Conservation (phyloP, 2,888 invertebrate species). For the Falcaria lacertinaria region DNA sequence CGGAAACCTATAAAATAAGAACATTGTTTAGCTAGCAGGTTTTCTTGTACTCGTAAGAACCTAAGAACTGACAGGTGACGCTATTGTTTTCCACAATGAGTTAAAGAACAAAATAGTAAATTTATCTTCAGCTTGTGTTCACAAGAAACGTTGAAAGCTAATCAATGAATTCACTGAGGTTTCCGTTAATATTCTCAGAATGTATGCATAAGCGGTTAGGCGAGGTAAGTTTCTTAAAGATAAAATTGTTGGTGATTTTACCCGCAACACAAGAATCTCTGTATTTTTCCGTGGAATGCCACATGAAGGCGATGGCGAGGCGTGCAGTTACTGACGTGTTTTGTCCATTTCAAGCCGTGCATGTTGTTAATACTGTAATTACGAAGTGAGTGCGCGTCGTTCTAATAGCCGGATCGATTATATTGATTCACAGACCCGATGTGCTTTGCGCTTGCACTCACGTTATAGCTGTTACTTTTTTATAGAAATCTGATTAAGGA, state of each 20-base stretch:
- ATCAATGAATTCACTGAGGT: conserved; percentile 35
- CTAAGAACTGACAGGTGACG: no score
- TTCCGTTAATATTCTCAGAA: conserved; percentile 40
- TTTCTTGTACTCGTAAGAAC: no score
- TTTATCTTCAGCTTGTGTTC: conserved; percentile 9
- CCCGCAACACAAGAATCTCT: conserved; percentile 28
- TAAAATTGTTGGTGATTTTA: conserved; percentile 31
- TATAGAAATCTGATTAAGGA: conserved; percentile 7
- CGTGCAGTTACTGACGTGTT: conserved; percentile 39
- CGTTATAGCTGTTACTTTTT: conserved; percentile 6
- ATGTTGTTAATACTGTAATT: conserved; percentile 56
- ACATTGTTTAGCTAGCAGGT: no score
- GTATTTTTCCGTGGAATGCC: conserved; percentile 45
- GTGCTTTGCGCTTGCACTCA: conserved; percentile 7
- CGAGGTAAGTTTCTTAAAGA: conserved; percentile 22
- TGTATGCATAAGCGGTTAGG: conserved; percentile 22
- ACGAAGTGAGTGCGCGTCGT: conserved; percentile 34
- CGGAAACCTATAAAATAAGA: no score
- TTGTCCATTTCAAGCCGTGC: conserved; percentile 55
- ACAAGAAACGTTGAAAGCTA: conserved; percentile 32
- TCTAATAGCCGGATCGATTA: conserved; percentile 48
- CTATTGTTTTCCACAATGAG: no score
- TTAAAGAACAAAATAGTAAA: background rate
- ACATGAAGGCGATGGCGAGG: conserved; percentile 28
- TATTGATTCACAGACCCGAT: conserved; percentile 29